Evolutionary conservation across 2,113 vertebrate genomes (phyloP), one percentile per base, ranked within the genome.

Genomic region (Albula goreensis): DNA sequence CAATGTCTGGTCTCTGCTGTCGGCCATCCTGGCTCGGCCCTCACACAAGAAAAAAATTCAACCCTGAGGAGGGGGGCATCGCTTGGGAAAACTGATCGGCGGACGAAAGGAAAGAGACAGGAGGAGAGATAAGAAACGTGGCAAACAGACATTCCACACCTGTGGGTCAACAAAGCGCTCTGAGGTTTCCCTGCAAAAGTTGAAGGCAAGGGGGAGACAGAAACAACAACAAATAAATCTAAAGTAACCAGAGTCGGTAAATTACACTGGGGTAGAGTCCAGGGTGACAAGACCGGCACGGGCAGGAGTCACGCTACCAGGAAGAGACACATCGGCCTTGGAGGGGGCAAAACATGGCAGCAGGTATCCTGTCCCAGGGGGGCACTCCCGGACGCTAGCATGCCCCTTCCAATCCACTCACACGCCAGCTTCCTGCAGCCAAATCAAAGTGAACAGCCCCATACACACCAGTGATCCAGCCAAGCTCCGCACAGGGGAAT

Each of bases 391-490:
- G 81, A 82, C 25, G 89, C 93, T 93, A 91, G 91, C 90, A 95
- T 94, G 96, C 93, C 96, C 92, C 92, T 91, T 96, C 94, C 95
- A 96, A 96, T 96, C 91, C 94, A 92, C 11, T 90, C 92, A 94
- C 95, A 96, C 95, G 96, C 95, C 83, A 87, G 94, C 95, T 93
- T 50, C 31, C 80, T 91, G 91, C 81, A 90, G 92, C 93, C 95
- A 96, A 96, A 96, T 96, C 94, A 94, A 96, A 95, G 91, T 93
- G 94, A 95, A 94, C 94, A 96, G 94, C 94, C 93, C 92, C 90
- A 93, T 91, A 93, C 91, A 93, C 89, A 91, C 92, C 93, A 95
- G 94, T 96, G 96, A 96, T 95, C 96, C 93, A 91, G 95, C 93
- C 93, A 90, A 89, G 91, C 92, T 74, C 19, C 11, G 41, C 22